Evolutionary conservation across 2,888 invertebrate genomes (phyloP).

Genomic region (Ditylenchus weischeri): DNA sequence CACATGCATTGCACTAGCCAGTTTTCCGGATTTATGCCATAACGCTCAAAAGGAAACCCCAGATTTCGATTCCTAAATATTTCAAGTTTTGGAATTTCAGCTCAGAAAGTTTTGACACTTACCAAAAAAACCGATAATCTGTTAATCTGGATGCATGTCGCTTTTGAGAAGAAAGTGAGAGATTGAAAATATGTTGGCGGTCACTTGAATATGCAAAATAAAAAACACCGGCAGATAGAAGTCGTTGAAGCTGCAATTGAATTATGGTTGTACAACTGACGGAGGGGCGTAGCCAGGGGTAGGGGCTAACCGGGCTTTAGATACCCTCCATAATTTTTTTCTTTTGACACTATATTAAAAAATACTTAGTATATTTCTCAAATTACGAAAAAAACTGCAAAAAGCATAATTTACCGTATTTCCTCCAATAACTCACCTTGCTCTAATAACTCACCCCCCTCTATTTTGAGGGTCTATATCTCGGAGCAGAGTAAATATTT

Average conservation of each 20-base stretch:
- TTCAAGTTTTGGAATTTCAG: neutral
- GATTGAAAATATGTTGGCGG: constrained; percentile 70
- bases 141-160: neutral
- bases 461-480: too few relatives aligned
- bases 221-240: constrained; percentile 95
- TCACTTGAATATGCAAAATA: constrained; percentile 75
- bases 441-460: too few relatives aligned
- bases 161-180: constrained; percentile 83
- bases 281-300: too few relatives aligned
- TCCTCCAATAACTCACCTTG: too few relatives aligned
- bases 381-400: too few relatives aligned
- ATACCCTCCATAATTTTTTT: too few relatives aligned
- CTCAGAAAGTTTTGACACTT: neutral
- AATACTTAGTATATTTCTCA: too few relatives aligned
- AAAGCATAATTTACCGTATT: too few relatives aligned
- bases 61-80: constrained; percentile 80
- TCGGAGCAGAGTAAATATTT: too few relatives aligned
- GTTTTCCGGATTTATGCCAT: constrained; percentile 80
- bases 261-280: too few relatives aligned
- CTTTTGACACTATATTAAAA: too few relatives aligned
- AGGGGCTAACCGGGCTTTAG: too few relatives aligned
- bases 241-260: constrained; percentile 67
- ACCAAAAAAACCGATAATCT: constrained; percentile 27
- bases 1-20: constrained; percentile 95
- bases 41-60: constrained; percentile 85